phyloP scores from a whole-genome alignment of 2,797 vertebrate species.

The Antrozous pallidus region DNA sequence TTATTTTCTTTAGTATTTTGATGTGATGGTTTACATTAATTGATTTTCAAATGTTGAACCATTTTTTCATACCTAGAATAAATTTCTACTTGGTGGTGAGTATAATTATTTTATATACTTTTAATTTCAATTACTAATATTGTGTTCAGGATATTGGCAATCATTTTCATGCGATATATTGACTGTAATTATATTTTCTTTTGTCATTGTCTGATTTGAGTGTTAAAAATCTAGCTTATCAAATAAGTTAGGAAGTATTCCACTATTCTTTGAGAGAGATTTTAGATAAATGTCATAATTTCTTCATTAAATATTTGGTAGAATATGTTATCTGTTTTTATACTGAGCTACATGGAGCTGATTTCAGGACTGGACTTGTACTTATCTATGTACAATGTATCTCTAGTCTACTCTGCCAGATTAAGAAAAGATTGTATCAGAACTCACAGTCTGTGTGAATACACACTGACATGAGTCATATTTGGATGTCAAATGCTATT shows the following conservation, averaged over 20 bases:
- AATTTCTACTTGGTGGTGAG: not conserved
- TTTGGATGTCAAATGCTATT: not conserved
- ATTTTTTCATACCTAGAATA: not conserved
- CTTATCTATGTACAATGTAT: not conserved
- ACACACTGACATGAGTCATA: not conserved
- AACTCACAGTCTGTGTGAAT: not conserved
- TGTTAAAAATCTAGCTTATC: not conserved
- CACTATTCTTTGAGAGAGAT: not conserved
- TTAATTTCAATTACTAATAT: not conserved
- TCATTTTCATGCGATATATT: not conserved
- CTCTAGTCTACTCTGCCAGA: not conserved
- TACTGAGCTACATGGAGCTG: not conserved
- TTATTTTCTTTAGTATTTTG: not conserved
- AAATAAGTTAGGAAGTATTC: not conserved
- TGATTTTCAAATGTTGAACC: not conserved
- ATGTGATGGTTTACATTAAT: not conserved
- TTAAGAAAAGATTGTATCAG: not conserved
- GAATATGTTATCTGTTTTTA: not conserved
- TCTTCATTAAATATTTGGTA: not conserved
- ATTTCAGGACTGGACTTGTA: not conserved
- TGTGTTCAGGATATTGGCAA: not conserved
- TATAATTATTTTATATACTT: not conserved
- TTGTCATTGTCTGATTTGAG: not conserved
- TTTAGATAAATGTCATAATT: not conserved
- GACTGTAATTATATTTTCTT: not conserved